Base-by-base conservation (phyloP, 2,113 vertebrate genomes). In the Paramisgurnus dabryanus region DNA sequence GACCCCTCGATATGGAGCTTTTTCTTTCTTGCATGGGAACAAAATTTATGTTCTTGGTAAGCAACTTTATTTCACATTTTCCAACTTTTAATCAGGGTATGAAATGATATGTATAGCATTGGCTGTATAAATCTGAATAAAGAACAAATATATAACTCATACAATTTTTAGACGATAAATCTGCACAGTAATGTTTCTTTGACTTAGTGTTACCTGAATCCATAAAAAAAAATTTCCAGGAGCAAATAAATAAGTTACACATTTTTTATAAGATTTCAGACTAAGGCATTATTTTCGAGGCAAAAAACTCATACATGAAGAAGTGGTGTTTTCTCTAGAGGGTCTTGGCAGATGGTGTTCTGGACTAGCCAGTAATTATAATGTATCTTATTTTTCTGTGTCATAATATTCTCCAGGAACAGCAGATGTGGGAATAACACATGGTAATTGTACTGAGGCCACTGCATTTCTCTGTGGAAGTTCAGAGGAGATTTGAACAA, bases 1-100 rank as follows among this genome's bases (percentile, higher is more conserved):
- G 41, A 99, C 98, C 0, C 97, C 98, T 0, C 95, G 96, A 80
- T 99, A 99, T 0, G 98, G 96, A 78, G 96, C 97, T 22, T 95
- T 94, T 0, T 89, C 95, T 40, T 97, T 98, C 84, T 80, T 98
- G 71, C 93, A 91, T 11, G 96, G 94, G 85, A 96, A 95, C 92
- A 96, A 95, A 91, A 96, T 99, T 92, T 99, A 95, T 69, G 27
- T 96, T 70, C 85, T 96, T 79, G 95, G 95, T 96, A 93, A 73
- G 85, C 27, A 15, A 6, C 55, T 18, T 58, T 18, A 8, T 5
- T 58, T 58, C 55, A 7, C n/a, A 7, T 18, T 18, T n/a, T 58
- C 17, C 3, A 3, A 34, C 27, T 34, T 34, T 34, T 58, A 58
- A 58, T 58, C 17, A 57, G 53, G 17, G 53, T n/a, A 18, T 34